Evolutionary conservation across 2,797 vertebrate genomes (phyloP).

Genomic region (Danio albolineatus): DNA sequence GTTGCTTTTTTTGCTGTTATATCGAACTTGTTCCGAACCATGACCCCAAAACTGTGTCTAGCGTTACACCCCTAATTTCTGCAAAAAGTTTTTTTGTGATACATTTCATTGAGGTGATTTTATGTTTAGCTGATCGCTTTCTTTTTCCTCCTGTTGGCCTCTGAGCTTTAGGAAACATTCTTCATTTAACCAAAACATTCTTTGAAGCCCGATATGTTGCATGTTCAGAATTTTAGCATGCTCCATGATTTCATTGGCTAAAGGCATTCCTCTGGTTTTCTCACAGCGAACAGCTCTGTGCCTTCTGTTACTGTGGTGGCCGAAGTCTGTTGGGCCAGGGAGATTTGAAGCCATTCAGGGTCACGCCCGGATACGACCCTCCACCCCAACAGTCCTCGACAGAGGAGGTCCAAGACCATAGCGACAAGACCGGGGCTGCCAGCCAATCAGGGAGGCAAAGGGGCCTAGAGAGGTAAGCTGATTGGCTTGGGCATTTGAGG

Average conservation of each 20-base stretch:
- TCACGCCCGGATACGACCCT: constrained; percentile 82
- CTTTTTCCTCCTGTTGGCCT: no score
- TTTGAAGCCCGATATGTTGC: no score
- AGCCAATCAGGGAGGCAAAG: constrained; percentile 75
- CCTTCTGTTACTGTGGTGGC: constrained; percentile 96
- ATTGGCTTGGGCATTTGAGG: background rate
- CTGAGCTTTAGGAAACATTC: no score
- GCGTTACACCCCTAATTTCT: no score
- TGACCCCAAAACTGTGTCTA: no score
- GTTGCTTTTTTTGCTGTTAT: no score
- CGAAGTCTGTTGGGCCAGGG: constrained; percentile 97
- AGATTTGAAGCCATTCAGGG: constrained; percentile 88
- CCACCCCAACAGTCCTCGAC: constrained; percentile 68
- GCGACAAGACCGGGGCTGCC: constrained; percentile 77
- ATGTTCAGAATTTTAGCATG: no score
- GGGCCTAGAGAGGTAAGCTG: constrained; percentile 74
- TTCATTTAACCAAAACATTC: no score
- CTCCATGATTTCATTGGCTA: background rate
- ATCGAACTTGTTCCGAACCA: no score
- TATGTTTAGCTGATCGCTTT: no score
- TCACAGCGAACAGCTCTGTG: constrained; percentile 89
- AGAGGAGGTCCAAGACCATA: constrained; percentile 73
- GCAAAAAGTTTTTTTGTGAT: no score
- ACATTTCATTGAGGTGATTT: no score
- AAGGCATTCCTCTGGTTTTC: constrained; percentile 40